Conservation (phyloP, 2,888 invertebrate genomes). For the Harmothoe impar region DNA sequence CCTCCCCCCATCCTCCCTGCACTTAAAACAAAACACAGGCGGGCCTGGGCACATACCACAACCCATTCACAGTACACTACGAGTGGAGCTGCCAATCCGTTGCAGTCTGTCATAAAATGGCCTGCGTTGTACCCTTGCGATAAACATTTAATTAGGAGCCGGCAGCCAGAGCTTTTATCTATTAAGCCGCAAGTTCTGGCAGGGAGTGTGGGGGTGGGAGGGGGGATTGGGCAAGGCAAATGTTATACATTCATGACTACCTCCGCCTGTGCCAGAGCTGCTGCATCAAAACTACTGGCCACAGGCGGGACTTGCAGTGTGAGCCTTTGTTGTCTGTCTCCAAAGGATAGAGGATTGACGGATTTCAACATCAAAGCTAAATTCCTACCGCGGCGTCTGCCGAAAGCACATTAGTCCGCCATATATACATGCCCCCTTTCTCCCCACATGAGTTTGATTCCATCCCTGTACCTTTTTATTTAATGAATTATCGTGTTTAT, state of each 20-base stretch:
- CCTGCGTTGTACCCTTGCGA: neutral
- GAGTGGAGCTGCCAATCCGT: neutral
- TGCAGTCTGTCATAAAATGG: neutral
- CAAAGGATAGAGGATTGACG: neutral
- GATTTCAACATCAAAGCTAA: conserved; percentile 3
- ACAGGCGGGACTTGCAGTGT: neutral
- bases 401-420: neutral
- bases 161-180: conserved; percentile 37
- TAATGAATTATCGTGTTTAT: too few relatives aligned
- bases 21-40: conserved; percentile 18
- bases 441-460: too few relatives aligned
- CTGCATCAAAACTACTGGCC: neutral
- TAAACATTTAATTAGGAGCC: conserved; percentile 41
- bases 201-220: neutral
- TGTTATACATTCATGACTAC: conserved; percentile 3
- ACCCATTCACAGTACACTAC: neutral
- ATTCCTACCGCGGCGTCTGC: neutral
- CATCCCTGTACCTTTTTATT: too few relatives aligned
- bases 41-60: neutral
- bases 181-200: conserved; percentile 22
- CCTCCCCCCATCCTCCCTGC: neutral
- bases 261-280: neutral
- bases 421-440: too few relatives aligned
- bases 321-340: neutral
- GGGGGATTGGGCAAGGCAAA: neutral